These are phyloP conservation scores for Mohoua ochrocephala DNA, from an alignment of 2,113 vertebrate genomes.

Conservation along the genomic window DNA sequence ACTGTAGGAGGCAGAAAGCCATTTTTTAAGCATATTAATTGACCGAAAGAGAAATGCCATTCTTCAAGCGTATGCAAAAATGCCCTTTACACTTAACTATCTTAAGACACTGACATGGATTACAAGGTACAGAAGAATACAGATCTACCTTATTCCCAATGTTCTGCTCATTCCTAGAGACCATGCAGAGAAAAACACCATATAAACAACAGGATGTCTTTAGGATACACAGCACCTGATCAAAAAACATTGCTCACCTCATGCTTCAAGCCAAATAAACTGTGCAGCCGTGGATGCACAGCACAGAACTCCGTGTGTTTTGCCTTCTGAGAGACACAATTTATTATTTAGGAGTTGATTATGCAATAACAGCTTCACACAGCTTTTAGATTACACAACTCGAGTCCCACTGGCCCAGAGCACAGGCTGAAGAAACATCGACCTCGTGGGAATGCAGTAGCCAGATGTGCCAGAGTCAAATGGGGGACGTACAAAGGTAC, in stretches of 20 bases:
- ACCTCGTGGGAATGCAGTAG: background rate
- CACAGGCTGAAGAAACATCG: background rate
- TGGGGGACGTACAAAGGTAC: accelerated
- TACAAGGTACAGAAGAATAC: background rate
- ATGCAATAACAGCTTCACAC: background rate
- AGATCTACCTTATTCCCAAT: background rate
- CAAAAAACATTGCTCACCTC: background rate
- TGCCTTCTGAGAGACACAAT: background rate
- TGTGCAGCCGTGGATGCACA: background rate
- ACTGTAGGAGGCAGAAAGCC: background rate
- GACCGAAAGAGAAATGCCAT: background rate
- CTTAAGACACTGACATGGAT: background rate
- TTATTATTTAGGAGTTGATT: background rate
- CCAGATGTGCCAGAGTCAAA: background rate
- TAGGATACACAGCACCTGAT: background rate
- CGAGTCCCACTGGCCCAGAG: background rate
- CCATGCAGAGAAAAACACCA: background rate
- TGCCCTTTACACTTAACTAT: background rate
- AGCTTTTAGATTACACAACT: background rate
- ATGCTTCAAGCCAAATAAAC: background rate
- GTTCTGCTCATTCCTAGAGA: background rate
- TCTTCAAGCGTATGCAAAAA: background rate
- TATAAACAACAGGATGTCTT: background rate
- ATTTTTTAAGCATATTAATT: background rate
- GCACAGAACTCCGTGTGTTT: background rate